Conservation (phyloP, 1,140 invertebrate species). For the Lethrus apterus region DNA sequence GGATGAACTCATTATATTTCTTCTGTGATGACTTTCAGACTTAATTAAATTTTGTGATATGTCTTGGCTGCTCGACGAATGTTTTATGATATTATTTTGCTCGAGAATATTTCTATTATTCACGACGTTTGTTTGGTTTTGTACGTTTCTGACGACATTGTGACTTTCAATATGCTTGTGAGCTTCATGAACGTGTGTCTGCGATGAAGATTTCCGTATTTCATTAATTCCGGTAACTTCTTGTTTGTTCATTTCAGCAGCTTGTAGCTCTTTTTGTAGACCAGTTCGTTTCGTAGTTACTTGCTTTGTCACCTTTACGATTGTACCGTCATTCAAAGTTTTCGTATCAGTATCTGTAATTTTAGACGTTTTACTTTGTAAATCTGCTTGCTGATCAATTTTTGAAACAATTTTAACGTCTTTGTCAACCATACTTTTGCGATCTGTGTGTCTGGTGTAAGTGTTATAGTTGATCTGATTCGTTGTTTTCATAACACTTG, state of each 20-base stretch:
- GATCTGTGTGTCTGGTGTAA: conserved; percentile 44
- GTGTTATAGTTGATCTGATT: conserved; percentile 56
- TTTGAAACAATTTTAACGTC: conserved; percentile 24
- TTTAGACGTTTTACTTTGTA: conserved; percentile 17
- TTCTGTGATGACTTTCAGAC: conserved; percentile 48
- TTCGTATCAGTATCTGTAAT: conserved; percentile 37
- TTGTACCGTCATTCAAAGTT: conserved; percentile 47
- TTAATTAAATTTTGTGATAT: conserved; percentile 1
- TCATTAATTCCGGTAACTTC: conserved; percentile 14
- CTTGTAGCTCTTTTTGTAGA: conserved; percentile 16
- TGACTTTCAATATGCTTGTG: conserved; percentile 22
- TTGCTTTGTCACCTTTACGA: conserved; percentile 46
- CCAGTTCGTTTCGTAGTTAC: conserved; percentile 38
- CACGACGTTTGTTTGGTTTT: conserved; percentile 10
- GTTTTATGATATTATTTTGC: conserved; percentile 6
- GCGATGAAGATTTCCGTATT: conserved; percentile 32
- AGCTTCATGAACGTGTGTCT: conserved; percentile 25
- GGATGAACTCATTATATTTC: conserved; percentile 65
- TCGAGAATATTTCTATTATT: neutral
- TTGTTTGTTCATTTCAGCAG: conserved; percentile 14
- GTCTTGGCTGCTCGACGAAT: neutral
- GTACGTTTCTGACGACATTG: conserved; percentile 18
- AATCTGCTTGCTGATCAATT: conserved; percentile 12
- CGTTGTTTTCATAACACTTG: conserved; percentile 46
- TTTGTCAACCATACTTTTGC: conserved; percentile 29